Evolutionary conservation across 2,797 vertebrate species (phyloP).

Genomic region (Anniella stebbinsi): DNA sequence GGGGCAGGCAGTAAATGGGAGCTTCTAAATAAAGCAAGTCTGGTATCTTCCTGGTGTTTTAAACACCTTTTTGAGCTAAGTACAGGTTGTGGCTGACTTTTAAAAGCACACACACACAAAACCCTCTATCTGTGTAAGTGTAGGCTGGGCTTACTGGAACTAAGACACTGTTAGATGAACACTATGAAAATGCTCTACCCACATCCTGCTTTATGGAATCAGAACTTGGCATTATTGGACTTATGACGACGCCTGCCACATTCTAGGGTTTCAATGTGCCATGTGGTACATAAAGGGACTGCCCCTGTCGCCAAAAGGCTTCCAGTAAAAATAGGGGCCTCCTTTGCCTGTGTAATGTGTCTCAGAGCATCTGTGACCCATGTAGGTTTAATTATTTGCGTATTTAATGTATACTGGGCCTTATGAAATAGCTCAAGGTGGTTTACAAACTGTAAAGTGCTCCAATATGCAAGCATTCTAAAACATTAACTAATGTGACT

Average conservation of each 20-base stretch:
- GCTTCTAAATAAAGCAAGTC: slow-evolving; percentile 20
- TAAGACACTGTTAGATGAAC: background rate
- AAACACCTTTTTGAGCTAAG: background rate
- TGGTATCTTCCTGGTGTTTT: slow-evolving; percentile 1
- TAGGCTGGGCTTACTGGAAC: background rate
- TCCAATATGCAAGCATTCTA: background rate
- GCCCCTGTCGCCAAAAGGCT: background rate
- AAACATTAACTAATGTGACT: background rate
- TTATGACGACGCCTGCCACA: background rate
- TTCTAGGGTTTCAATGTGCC: background rate
- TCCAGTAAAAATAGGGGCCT: background rate
- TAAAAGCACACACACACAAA: background rate
- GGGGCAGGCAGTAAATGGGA: background rate
- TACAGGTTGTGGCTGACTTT: background rate
- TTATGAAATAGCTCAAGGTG: background rate
- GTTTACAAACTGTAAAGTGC: background rate
- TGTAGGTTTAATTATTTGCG: background rate
- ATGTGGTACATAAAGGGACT: background rate
- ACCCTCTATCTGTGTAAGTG: background rate
- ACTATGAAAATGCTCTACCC: background rate
- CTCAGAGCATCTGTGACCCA: background rate
- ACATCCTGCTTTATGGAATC: background rate
- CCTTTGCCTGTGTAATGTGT: background rate
- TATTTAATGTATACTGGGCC: background rate
- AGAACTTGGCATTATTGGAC: background rate